Conservation (phyloP, 2,888 invertebrate species). For the Punctoribates punctum region DNA sequence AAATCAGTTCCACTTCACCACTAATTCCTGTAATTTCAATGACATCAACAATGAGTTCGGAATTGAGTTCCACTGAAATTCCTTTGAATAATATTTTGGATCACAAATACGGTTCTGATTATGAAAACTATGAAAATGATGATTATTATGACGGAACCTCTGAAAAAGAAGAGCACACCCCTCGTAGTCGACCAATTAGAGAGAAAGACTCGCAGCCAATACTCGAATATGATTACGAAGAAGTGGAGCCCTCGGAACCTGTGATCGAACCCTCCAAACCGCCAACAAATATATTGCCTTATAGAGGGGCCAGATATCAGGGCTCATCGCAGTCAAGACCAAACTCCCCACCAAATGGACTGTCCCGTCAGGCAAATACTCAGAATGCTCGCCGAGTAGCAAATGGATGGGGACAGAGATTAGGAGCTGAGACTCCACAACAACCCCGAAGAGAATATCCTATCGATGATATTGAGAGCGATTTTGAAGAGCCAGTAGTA, state of each 20-base stretch:
- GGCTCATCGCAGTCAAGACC: constrained; percentile 37
- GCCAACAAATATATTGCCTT: constrained; percentile 43
- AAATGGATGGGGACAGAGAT: constrained; percentile 41
- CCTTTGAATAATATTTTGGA: constrained; percentile 42
- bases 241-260: constrained; percentile 39
- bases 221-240: constrained; percentile 47
- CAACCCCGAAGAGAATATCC: not conserved
- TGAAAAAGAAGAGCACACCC: constrained; percentile 25
- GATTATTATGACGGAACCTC: constrained; percentile 45
- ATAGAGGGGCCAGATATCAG: constrained; percentile 43
- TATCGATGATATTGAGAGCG: not conserved
- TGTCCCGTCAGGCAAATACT: constrained; percentile 45
- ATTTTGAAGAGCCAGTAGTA: not conserved
- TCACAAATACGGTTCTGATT: constrained; percentile 41
- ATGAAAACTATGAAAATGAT: constrained; percentile 45
- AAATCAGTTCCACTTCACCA: not conserved
- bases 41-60: not conserved
- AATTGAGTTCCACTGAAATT: not conserved
- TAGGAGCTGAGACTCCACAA: not conserved
- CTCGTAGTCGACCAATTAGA: constrained; percentile 37
- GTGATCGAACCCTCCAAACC: constrained; percentile 44
- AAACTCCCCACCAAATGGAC: constrained; percentile 35
- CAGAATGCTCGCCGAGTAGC: constrained; percentile 39
- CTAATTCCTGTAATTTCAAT: not conserved
- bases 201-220: constrained; percentile 42